These are phyloP conservation scores for Leucopsar rothschildi DNA, from an alignment of 2,113 vertebrate species.

Conservation along the genomic window DNA sequence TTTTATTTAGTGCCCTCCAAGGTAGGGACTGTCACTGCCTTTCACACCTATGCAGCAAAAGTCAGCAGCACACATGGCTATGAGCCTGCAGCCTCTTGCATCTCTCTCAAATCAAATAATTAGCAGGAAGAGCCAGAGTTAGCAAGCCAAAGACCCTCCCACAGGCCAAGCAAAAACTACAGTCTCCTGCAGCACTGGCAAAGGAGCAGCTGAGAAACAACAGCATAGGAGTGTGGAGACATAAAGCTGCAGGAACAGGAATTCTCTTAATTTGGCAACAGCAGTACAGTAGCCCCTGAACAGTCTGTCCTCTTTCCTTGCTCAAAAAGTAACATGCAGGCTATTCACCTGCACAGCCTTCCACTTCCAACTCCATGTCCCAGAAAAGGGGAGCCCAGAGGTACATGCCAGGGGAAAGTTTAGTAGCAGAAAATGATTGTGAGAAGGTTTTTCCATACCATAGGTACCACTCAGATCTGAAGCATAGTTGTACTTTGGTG, in stretches of 20 bases:
- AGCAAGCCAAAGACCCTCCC: not conserved
- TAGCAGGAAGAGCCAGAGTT: not conserved
- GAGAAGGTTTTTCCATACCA: slow-evolving; percentile 53
- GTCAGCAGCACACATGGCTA: not conserved
- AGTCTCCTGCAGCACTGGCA: not conserved
- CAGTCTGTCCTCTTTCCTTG: not conserved
- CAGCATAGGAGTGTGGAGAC: not conserved
- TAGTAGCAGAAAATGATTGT: not conserved
- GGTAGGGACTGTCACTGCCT: not conserved
- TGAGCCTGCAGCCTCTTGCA: not conserved
- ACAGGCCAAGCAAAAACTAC: not conserved
- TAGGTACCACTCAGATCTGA: slow-evolving; percentile 70
- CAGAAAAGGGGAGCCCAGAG: not conserved
- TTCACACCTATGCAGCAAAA: not conserved
- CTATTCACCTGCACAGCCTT: not conserved
- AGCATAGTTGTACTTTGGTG: slow-evolving; percentile 85
- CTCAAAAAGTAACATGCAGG: not conserved
- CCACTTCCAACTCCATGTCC: not conserved
- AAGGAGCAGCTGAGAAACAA: not conserved
- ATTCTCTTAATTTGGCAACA: not conserved
- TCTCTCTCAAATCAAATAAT: not conserved
- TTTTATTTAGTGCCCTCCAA: not conserved
- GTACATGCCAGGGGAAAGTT: not conserved
- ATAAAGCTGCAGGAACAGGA: not conserved
- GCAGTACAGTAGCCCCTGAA: not conserved